phyloP scores from a whole-genome alignment of 2,888 invertebrate species.

The Pollenia amentaria region DNA sequence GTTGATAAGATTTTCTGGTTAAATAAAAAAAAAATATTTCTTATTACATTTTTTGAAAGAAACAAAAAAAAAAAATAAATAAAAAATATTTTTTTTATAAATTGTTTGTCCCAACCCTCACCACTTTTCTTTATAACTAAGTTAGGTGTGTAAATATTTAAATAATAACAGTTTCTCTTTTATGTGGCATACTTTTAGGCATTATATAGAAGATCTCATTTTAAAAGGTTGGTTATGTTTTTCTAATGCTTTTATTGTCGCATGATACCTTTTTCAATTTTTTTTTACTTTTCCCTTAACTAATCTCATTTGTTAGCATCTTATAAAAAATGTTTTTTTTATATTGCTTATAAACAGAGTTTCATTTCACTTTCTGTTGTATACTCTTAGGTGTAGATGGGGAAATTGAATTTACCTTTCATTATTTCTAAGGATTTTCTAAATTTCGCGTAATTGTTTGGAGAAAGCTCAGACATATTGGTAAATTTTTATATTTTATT shows the following conservation, averaged over 20 bases:
- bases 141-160: slow-evolving; percentile 63
- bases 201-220: not conserved
- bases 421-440: slow-evolving; percentile 36
- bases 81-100: not conserved
- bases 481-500: slow-evolving; percentile 2
- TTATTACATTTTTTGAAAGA: slow-evolving; percentile 11
- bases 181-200: slow-evolving; percentile 42
- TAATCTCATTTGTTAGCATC: slow-evolving; percentile 56
- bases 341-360: not conserved
- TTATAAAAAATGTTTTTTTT: slow-evolving; percentile 25
- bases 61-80: not conserved
- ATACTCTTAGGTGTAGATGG: not conserved
- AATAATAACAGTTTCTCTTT: not conserved
- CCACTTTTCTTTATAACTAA: slow-evolving; percentile 15
- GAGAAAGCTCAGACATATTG: not conserved
- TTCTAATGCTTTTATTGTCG: slow-evolving; percentile 15
- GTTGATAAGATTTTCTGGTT: slow-evolving; percentile 39
- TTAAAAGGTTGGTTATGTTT: slow-evolving; percentile 23
- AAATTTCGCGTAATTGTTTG: slow-evolving; percentile 43
- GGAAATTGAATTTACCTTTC: slow-evolving; percentile 52
- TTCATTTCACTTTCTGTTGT: slow-evolving; percentile 30
- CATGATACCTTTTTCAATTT: not conserved
- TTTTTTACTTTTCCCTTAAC: slow-evolving; percentile 11
- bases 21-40: not conserved
- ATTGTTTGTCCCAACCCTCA: not conserved